Evolutionary conservation across 2,113 vertebrate genomes (phyloP).

Genomic region (Egretta garzetta): DNA sequence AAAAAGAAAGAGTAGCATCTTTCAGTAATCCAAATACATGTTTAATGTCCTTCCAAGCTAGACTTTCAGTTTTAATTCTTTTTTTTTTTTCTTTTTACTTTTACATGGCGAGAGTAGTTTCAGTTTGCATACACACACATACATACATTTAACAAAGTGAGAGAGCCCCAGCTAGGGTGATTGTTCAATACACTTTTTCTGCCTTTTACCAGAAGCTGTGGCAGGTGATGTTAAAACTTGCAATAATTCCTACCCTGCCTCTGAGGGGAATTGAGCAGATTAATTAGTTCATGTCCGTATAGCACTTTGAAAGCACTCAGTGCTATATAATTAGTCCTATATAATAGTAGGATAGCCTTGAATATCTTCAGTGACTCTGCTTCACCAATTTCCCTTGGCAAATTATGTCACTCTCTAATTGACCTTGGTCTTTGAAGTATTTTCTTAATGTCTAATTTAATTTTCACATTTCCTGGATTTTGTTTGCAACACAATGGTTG

Average conservation of each 20-base stretch:
- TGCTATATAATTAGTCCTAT: constrained; percentile 16
- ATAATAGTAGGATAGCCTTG: neutral
- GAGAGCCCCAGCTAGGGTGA: neutral
- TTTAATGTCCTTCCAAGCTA: neutral
- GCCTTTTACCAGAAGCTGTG: neutral
- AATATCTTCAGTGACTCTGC: constrained; percentile 25
- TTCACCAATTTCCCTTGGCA: constrained; percentile 4
- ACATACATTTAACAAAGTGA: neutral
- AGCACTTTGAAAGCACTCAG: constrained; percentile 28
- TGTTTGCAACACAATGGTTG: neutral
- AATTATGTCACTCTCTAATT: constrained; percentile 30
- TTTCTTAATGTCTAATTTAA: constrained; percentile 21
- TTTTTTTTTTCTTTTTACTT: neutral
- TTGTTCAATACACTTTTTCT: neutral
- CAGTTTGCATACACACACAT: neutral
- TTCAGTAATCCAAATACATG: neutral
- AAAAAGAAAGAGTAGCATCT: neutral
- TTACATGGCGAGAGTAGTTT: neutral
- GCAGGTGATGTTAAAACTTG: neutral
- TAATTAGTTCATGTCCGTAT: constrained; percentile 40
- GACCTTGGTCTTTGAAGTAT: constrained; percentile 24
- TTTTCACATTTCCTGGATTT: constrained; percentile 13
- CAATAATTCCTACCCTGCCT: neutral
- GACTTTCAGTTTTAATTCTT: neutral
- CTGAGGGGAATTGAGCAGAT: neutral